A percentile compares a stretch with the other conserved stretches of the same genome.
Evolutionary conservation across 1,140 invertebrate genomes (phyloP).

Genomic region (Phenacoccus solenopsis): DNA sequence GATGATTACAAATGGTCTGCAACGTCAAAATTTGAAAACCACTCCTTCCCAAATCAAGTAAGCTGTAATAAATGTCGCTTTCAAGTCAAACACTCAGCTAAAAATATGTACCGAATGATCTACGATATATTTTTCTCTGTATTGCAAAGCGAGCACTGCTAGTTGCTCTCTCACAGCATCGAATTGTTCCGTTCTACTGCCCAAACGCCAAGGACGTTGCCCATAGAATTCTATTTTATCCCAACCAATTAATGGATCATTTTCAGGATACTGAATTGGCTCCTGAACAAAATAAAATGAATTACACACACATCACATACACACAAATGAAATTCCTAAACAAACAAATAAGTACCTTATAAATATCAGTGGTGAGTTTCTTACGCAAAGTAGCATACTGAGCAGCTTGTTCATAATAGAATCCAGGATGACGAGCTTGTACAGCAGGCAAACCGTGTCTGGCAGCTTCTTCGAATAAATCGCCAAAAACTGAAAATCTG

Average conservation of each 20-base stretch:
- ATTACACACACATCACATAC: too few relatives aligned
- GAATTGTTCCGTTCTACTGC: conserved; percentile 66
- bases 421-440: conserved; percentile 91
- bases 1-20: too few relatives aligned
- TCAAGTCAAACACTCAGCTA: too few relatives aligned
- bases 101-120: conserved; percentile 78
- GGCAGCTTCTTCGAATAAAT: conserved; percentile 90
- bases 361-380: conserved; percentile 34
- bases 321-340: too few relatives aligned
- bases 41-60: too few relatives aligned
- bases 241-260: conserved; percentile 52
- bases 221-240: conserved; percentile 74
- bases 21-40: too few relatives aligned
- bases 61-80: too few relatives aligned
- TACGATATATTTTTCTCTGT: conserved; percentile 57
- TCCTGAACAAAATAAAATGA: too few relatives aligned
- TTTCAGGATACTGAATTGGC: conserved; percentile 37
- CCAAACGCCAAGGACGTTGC: conserved; percentile 80
- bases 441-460: conserved; percentile 74
- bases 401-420: conserved; percentile 90
- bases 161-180: conserved; percentile 66
- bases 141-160: conserved; percentile 67
- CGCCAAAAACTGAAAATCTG: conserved; percentile 56
- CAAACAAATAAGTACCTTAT: background rate
- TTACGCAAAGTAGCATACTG: conserved; percentile 69